Conservation (phyloP, 2,113 vertebrate species). For the Callipepla californica region DNA sequence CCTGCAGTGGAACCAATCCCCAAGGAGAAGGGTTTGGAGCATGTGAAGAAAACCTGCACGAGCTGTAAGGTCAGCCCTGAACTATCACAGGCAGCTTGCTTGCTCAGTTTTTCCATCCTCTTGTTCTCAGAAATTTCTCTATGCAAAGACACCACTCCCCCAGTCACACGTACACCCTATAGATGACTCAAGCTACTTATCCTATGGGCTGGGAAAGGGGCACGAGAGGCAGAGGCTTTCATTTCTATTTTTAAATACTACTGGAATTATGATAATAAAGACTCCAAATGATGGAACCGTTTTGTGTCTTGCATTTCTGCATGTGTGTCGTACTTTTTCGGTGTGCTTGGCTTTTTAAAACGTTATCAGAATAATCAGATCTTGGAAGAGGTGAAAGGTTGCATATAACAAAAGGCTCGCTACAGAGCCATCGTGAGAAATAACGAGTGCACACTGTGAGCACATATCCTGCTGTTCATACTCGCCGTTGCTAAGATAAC, state of each 20-base stretch:
- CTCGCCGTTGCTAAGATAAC: constrained; percentile 59
- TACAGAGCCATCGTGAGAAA: neutral
- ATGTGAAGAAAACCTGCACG: neutral
- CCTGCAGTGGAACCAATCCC: neutral
- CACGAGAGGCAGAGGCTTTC: neutral
- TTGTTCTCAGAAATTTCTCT: neutral
- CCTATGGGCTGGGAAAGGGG: constrained; percentile 46
- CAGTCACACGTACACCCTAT: neutral
- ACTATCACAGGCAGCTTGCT: neutral
- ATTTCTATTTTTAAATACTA: constrained; percentile 22
- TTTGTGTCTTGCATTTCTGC: neutral
- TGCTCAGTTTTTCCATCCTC: neutral
- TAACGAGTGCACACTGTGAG: neutral
- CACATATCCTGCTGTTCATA: constrained; percentile 26
- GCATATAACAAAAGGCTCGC: neutral
- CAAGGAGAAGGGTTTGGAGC: neutral
- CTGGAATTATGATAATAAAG: neutral
- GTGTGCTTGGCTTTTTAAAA: neutral
- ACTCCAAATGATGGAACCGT: neutral
- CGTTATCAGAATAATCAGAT: neutral
- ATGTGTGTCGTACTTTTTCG: neutral
- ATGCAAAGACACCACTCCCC: neutral
- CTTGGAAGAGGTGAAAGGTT: constrained; percentile 26
- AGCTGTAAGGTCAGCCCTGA: neutral
- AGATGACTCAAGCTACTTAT: constrained; percentile 52